Base-by-base conservation (phyloP, 2,113 vertebrate species). In the Aythya baeri region DNA sequence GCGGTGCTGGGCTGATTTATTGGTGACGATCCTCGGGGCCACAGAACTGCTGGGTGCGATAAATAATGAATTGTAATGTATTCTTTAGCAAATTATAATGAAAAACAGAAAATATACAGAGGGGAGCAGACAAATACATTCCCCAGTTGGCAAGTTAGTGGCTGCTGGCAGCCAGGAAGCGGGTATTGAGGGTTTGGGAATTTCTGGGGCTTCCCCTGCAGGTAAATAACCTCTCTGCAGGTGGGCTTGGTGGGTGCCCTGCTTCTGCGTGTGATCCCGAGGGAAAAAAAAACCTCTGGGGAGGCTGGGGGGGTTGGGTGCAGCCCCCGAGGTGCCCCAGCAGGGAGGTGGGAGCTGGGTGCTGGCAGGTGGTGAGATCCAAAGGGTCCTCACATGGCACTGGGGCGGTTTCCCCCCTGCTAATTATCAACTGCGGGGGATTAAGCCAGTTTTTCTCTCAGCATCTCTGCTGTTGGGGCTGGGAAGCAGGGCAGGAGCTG, bases 81-180 rank as follows among this genome's bases (percentile, higher is more conserved):
- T 94, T 94, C 93, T 84, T 94, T 87, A 96, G 70, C 77, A 58
- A 95, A 96, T 89, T 83, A 75, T 86, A 91, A 97, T 92, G 95
- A 95, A 93, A 96, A 95, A 73, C 92, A 93, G 89, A 88, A 95
- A 88, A 81, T 75, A 61, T 38, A 72, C 52, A 54, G 86, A 78
- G 70, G 89, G 91, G 83, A 93, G 83, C 83, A 78, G 89, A 65
- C 89, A 75, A 92, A 72, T 41, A 31, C 49, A 1, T 93, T 91
- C 77, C 83, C 62, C 49, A 41, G 27, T 29, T 94, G 96, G 92
- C 92, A 91, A 82, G 76, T 86, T 57, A 38, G 13, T 22, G 76
- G n/a, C 34, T 57, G 52, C 74, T 95, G 74, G 34, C 91, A 94
- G 93, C 86, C 89, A 89, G 71, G 78, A 68, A 81, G 52, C 0